A percentile compares a stretch with the other conserved stretches of the same genome.
These are phyloP conservation scores for Numenius arquata DNA, from an alignment of 2,113 vertebrate genomes.

Conservation along the genomic window DNA sequence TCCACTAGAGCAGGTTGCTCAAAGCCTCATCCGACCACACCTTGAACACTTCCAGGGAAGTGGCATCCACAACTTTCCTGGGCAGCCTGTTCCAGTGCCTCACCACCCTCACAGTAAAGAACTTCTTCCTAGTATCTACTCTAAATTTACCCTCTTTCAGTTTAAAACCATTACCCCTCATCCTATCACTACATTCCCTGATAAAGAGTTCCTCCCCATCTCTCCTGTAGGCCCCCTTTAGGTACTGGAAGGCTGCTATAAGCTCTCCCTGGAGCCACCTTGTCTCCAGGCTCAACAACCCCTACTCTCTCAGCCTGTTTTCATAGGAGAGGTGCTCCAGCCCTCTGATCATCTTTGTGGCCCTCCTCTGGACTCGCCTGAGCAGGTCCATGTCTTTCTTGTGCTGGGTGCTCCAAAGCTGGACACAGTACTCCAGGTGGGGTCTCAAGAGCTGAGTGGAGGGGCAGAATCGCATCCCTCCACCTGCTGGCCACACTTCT, in stretches of 20 bases:
- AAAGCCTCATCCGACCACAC: background rate
- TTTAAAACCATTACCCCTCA: background rate
- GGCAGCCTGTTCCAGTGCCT: background rate
- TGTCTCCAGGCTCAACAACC: background rate
- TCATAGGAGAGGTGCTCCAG: background rate
- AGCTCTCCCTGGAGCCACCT: background rate
- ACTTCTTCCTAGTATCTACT: background rate
- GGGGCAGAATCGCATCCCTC: background rate
- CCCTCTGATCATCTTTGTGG: background rate
- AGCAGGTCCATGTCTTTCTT: background rate
- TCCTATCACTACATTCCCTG: background rate
- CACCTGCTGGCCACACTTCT: background rate
- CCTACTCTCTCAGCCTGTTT: background rate
- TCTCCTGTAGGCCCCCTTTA: background rate
- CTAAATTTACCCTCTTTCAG: background rate
- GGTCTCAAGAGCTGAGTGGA: background rate
- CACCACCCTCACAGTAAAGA: background rate
- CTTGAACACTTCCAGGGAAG: background rate
- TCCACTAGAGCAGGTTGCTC: background rate
- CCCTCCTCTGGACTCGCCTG: accelerated
- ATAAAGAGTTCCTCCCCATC: background rate
- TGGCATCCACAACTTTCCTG: background rate
- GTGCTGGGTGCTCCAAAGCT: background rate
- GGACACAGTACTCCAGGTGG: too few species aligned
- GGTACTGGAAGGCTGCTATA: background rate